These are phyloP conservation scores for Pterostichus niger DNA, from an alignment of 2,888 invertebrate genomes.

Conservation along the genomic window DNA sequence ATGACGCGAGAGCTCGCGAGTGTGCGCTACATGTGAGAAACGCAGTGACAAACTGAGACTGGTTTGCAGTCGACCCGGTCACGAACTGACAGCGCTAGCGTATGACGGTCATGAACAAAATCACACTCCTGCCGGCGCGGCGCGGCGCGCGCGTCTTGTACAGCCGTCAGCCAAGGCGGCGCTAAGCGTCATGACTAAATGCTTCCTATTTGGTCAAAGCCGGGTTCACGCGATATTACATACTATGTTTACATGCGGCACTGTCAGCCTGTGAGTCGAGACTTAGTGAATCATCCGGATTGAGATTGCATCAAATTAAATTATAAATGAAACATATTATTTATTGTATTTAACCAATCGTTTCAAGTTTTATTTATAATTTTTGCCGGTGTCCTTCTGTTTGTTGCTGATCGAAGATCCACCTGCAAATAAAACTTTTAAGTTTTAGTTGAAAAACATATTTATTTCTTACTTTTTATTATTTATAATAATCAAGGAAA, in stretches of 20 bases:
- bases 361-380: no score
- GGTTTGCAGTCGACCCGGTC: slow-evolving; percentile 30
- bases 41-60: slow-evolving; percentile 43
- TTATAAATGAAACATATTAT: no score
- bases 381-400: no score
- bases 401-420: no score
- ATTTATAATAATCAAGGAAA: no score
- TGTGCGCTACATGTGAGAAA: slow-evolving; percentile 8
- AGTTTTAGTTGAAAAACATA: no score
- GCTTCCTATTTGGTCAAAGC: slow-evolving; percentile 36
- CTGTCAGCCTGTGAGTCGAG: no score
- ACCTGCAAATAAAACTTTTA: no score
- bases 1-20: slow-evolving; percentile 15
- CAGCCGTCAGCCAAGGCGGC: slow-evolving; percentile 35
- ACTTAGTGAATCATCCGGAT: no score
- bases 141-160: neutral
- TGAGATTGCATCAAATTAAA: no score
- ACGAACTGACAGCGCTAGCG: slow-evolving; percentile 46
- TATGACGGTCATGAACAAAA: slow-evolving; percentile 62
- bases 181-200: slow-evolving; percentile 49
- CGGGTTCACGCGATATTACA: neutral
- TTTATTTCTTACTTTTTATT: no score
- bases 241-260: neutral
- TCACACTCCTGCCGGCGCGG: slow-evolving; percentile 26
- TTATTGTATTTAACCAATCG: no score